Evolutionary conservation across 2,113 vertebrate genomes (phyloP).

Genomic region (Pholis gunnellus): DNA sequence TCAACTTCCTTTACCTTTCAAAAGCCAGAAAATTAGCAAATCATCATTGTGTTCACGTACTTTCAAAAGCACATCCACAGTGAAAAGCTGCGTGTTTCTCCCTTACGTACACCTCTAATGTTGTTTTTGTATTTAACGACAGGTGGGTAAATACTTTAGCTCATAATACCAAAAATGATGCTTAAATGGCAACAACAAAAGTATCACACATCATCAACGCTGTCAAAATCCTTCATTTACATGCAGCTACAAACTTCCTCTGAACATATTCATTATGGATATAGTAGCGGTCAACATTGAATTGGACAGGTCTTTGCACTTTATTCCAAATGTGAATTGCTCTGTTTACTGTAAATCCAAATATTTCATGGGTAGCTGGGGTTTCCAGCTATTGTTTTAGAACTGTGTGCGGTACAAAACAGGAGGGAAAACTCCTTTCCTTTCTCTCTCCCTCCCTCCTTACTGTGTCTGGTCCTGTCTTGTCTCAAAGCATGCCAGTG

Average conservation of each 20-base stretch:
- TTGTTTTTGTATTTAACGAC: constrained; percentile 10
- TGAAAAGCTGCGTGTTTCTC: constrained; percentile 1
- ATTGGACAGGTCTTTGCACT: background rate
- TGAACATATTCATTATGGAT: background rate
- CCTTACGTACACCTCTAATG: background rate
- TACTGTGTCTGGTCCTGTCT: constrained; percentile 73
- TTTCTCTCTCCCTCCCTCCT: constrained; percentile 7
- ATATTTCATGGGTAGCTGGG: background rate
- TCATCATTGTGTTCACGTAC: constrained; percentile 13
- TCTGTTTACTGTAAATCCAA: constrained; percentile 19
- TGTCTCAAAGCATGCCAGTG: constrained; percentile 71
- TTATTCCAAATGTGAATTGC: background rate
- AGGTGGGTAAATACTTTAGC: constrained; percentile 1
- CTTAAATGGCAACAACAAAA: background rate
- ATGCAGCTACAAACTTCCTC: background rate
- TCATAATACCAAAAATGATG: background rate
- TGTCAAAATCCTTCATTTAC: background rate
- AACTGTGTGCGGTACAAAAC: background rate
- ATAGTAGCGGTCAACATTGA: background rate
- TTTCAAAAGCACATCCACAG: background rate
- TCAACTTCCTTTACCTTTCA: constrained; percentile 31
- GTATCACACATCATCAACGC: background rate
- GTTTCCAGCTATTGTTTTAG: background rate
- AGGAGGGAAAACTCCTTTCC: constrained; percentile 6
- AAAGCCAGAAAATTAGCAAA: constrained; percentile 10